Evolutionary conservation across 2,888 invertebrate genomes (phyloP).

Genomic region (Cacoxenus indagator): DNA sequence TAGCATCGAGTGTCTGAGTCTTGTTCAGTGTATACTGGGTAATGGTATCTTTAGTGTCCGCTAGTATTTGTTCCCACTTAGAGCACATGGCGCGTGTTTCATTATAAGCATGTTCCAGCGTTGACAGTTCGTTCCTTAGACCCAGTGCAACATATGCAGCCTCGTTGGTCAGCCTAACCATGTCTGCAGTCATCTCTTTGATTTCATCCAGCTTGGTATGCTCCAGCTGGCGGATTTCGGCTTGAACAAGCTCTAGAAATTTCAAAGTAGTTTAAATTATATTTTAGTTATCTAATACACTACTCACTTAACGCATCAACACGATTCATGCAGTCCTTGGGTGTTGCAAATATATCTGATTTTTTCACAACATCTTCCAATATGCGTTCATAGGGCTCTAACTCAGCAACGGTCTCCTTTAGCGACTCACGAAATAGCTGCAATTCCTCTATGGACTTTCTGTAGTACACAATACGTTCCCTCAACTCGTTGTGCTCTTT

Average conservation of each 20-base stretch:
- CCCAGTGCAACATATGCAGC: conserved; percentile 57
- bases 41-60: conserved; percentile 52
- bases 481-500: conserved; percentile 44
- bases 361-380: conserved; percentile 55
- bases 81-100: conserved; percentile 51
- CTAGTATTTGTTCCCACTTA: conserved; percentile 60
- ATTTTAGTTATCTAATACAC: background rate
- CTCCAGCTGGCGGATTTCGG: conserved; percentile 5
- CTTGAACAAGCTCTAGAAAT: background rate
- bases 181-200: conserved; percentile 56
- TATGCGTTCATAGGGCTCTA: conserved; percentile 59
- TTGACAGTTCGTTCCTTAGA: conserved; percentile 57
- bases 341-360: conserved; percentile 51
- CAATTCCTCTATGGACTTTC: conserved; percentile 44
- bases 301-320: conserved; percentile 63
- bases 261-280: background rate
- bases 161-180: conserved; percentile 59
- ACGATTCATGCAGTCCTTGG: conserved; percentile 62
- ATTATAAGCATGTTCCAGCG: conserved; percentile 55
- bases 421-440: conserved; percentile 51
- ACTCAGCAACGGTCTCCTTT: conserved; percentile 51
- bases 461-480: conserved; percentile 46
- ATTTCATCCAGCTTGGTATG: conserved; percentile 45
- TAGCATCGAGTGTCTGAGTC: conserved; percentile 55
- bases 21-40: conserved; percentile 50